Conservation (phyloP, 2,797 vertebrate species). For the Ptychadena robeensis region DNA sequence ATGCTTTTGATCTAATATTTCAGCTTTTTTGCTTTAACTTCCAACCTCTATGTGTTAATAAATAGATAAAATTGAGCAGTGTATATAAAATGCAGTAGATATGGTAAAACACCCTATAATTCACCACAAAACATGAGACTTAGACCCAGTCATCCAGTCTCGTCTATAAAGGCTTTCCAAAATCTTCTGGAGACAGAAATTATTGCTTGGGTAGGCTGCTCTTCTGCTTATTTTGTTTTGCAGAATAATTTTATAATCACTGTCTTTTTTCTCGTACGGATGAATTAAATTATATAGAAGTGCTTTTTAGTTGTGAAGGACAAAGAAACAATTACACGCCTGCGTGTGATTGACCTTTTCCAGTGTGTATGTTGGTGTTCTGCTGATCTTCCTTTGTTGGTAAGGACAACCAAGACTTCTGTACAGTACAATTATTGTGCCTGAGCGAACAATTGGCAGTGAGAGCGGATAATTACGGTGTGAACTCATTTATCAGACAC, state of each 20-base stretch:
- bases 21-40: too few relatives aligned
- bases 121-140: too few relatives aligned
- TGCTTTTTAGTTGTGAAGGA: neutral
- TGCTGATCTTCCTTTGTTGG: neutral
- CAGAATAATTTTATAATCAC: neutral
- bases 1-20: too few relatives aligned
- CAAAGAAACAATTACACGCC: neutral
- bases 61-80: too few relatives aligned
- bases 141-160: too few relatives aligned
- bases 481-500: slow-evolving; percentile 50
- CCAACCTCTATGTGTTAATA: too few relatives aligned
- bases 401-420: neutral
- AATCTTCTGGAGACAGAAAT: too few relatives aligned
- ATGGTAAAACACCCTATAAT: too few relatives aligned
- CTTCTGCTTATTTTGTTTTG: neutral
- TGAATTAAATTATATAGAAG: neutral
- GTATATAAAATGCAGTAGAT: too few relatives aligned
- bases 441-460: slow-evolving; percentile 25
- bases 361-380: neutral
- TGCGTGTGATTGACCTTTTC: neutral
- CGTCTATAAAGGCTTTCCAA: too few relatives aligned
- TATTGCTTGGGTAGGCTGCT: too few relatives aligned
- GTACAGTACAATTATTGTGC: slow-evolving; percentile 18
- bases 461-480: slow-evolving; percentile 25
- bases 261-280: neutral